These are phyloP conservation scores for Baccha elongata DNA, from an alignment of 2,888 invertebrate species.

Conservation along the genomic window DNA sequence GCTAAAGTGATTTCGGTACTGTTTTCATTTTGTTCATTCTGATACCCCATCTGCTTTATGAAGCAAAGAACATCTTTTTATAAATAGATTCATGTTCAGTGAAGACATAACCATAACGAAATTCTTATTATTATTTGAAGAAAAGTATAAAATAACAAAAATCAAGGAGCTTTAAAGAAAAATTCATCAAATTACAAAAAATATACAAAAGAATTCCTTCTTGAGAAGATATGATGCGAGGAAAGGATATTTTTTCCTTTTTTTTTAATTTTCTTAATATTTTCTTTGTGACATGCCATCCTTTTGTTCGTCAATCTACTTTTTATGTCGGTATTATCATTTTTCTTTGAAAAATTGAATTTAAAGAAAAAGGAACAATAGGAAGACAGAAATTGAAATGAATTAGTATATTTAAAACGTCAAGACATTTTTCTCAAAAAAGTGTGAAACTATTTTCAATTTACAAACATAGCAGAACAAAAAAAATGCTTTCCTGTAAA, in stretches of 20 bases:
- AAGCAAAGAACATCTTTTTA: background rate
- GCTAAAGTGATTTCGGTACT: background rate
- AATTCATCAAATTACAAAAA: background rate
- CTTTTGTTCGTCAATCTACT: background rate
- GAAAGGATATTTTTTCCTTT: background rate
- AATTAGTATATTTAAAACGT: no score
- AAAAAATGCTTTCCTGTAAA: no score
- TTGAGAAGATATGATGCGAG: background rate
- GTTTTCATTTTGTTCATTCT: background rate
- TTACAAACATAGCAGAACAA: no score
- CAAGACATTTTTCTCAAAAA: no score
- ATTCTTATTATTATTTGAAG: background rate
- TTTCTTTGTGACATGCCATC: background rate
- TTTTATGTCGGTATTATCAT: background rate
- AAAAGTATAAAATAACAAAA: background rate
- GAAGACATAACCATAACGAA: background rate
- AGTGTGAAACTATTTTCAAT: no score
- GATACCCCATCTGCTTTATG: background rate
- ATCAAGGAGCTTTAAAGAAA: background rate
- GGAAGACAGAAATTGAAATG: no score
- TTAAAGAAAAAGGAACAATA: background rate
- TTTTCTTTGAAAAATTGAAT: background rate
- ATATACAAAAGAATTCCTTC: background rate
- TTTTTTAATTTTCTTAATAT: background rate
- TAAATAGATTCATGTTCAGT: background rate